phyloP scores from a whole-genome alignment of 2,888 invertebrate species.

The Lordiphosa fenestrarum region DNA sequence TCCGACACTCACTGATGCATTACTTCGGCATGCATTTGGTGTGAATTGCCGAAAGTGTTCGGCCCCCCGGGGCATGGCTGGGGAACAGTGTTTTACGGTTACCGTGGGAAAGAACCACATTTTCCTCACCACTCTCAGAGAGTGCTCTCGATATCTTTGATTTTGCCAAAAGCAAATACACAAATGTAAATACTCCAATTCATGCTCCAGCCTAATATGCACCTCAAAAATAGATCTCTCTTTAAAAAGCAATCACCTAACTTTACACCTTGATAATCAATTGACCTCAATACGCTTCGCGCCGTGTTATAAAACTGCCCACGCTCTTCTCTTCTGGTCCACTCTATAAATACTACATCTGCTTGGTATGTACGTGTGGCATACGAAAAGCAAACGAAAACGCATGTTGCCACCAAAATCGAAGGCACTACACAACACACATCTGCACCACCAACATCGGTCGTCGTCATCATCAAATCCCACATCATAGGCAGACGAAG shows the following conservation, averaged over 20 bases:
- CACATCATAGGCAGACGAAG: constrained; percentile 16
- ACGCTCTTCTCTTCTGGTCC: constrained; percentile 43
- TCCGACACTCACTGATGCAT: too few species aligned
- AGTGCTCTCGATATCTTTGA: too few species aligned
- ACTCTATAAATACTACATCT: constrained; percentile 63
- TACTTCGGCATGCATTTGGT: too few species aligned
- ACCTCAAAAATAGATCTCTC: constrained; percentile 30
- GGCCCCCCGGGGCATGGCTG: too few species aligned
- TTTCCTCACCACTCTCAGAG: too few species aligned
- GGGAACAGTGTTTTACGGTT: too few species aligned
- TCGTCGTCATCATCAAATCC: constrained; percentile 19
- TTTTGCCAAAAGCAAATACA: too few species aligned
- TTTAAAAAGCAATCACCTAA: constrained; percentile 20
- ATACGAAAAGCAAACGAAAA: constrained; percentile 42
- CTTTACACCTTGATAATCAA: constrained; percentile 38
- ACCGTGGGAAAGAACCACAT: too few species aligned
- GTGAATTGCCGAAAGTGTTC: too few species aligned
- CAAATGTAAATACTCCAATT: too few species aligned
- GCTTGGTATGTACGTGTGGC: constrained; percentile 28
- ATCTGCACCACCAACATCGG: constrained; percentile 42
- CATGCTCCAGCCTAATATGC: constrained; percentile 3
- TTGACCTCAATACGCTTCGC: constrained; percentile 66
- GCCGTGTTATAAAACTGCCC: constrained; percentile 25
- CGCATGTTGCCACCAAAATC: constrained; percentile 14
- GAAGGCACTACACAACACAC: constrained; percentile 21